These are phyloP conservation scores for Lobophora halterata DNA, from an alignment of 2,888 invertebrate genomes.

Conservation along the genomic window DNA sequence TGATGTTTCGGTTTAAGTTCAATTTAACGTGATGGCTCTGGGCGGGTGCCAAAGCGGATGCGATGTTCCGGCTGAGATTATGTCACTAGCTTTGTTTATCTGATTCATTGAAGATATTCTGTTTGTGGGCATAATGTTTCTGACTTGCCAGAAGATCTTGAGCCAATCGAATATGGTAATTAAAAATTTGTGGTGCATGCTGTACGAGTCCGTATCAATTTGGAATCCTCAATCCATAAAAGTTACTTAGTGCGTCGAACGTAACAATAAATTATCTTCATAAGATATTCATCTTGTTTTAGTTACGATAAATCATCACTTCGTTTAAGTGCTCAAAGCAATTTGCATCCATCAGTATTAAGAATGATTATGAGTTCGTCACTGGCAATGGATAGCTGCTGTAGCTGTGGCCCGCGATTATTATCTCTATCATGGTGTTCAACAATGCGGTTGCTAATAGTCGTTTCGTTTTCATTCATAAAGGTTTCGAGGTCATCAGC, in stretches of 20 bases:
- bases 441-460: conserved; percentile 37
- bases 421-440: conserved; percentile 41
- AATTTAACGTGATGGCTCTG: conserved; percentile 53
- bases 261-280: background rate
- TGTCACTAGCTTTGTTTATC: conserved; percentile 48
- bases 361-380: conserved; percentile 31
- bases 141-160: no score
- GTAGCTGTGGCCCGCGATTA: conserved; percentile 38
- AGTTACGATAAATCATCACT: background rate
- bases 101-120: background rate
- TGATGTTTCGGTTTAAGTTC: conserved; percentile 44
- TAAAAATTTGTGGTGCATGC: no score
- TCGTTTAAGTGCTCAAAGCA: conserved; percentile 22
- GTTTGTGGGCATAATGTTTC: background rate
- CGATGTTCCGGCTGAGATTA: conserved; percentile 67
- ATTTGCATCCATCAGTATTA: conserved; percentile 27
- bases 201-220: no score
- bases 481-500: conserved; percentile 38
- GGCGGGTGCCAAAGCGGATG: conserved; percentile 71
- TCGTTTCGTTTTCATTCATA: conserved; percentile 40
- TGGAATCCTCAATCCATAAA: no score
- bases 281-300: conserved; percentile 3
- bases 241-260: no score
- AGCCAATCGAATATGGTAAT: no score
- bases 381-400: conserved; percentile 40